Evolutionary conservation across 2,888 invertebrate genomes (phyloP).

Genomic region (Lysandra coridon): DNA sequence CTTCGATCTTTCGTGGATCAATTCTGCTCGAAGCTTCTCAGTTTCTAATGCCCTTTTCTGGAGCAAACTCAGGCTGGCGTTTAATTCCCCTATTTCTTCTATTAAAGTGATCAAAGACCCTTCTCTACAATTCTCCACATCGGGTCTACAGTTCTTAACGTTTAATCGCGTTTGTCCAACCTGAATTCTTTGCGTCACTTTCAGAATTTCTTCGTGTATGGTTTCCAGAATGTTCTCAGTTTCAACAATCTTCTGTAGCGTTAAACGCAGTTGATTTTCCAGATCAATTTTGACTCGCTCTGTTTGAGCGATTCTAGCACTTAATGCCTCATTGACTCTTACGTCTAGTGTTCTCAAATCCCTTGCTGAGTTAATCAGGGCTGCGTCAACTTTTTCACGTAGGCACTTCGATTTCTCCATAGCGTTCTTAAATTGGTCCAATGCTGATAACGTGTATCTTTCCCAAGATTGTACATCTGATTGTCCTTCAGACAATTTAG

Average conservation of each 20-base stretch:
- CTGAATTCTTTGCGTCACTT: conserved; percentile 67
- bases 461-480: conserved; percentile 92
- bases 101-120: conserved; percentile 66
- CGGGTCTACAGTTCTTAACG: conserved; percentile 64
- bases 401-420: conserved; percentile 85
- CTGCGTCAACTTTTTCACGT: conserved; percentile 85
- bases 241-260: conserved; percentile 65
- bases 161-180: conserved; percentile 72
- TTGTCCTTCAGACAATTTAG: conserved; percentile 89
- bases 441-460: conserved; percentile 86
- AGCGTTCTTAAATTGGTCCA: conserved; percentile 87
- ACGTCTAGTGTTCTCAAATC: conserved; percentile 91
- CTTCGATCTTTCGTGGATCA: conserved; percentile 66
- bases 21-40: conserved; percentile 61
- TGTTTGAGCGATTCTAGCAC: conserved; percentile 86
- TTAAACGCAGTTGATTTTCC: conserved; percentile 83
- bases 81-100: conserved; percentile 69
- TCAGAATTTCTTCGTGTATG: conserved; percentile 67
- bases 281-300: conserved; percentile 86
- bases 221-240: conserved; percentile 69
- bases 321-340: conserved; percentile 86
- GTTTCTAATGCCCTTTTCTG: conserved; percentile 64
- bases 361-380: conserved; percentile 86
- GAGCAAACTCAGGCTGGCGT: conserved; percentile 67
- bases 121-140: conserved; percentile 72